Base-by-base conservation (phyloP, 2,888 invertebrate genomes). In the Melolontha melolontha region DNA sequence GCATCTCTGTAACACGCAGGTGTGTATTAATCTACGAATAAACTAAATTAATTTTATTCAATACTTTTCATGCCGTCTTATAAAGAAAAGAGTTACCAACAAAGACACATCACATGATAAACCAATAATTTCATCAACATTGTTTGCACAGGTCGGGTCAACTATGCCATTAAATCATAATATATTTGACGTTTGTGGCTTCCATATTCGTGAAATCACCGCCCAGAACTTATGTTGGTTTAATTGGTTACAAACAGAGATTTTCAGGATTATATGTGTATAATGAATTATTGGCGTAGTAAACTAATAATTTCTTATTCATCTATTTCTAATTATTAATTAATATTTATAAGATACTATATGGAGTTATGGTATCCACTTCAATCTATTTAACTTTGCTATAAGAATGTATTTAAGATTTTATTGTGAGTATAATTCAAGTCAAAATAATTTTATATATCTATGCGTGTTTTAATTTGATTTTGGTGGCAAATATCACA, bases 1-100 rank as follows among this genome's bases (percentile, higher is more conserved):
- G 83, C 93, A 93, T 78, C 88, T 93, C 78, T 94, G 94, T 82
- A 94, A 93, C 81, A 90, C 89, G 73, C 88, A 90, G 86, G 94
- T 93, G 83, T 86, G 84, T 79, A 54, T 55, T 44, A 55, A 42
- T 40, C 42, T 40, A 50, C 22, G 34, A 34, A 62, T 47, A 62
- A 62, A 47, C 29, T 59, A 12, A 59, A 59, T 62, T 47, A 62
- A 17, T 10, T 40, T 54, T 54, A 16, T 54, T n/a, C 40, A 54
- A 40, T 27, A 29, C 12, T 51, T 40, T 29, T 16, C 40, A 40
- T 11, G 34, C 34, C 34, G 29, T 29, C 34, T 6, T 34, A 6
- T 10, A 34, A 5, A 10, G 7, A 34, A 34, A 10, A 34, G 5
- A 34, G 10, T 34, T 6, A 10, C 7, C 6, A 34, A 34, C 8